Conservation (phyloP, 2,888 invertebrate genomes). For the Subacronicta megacephala region DNA sequence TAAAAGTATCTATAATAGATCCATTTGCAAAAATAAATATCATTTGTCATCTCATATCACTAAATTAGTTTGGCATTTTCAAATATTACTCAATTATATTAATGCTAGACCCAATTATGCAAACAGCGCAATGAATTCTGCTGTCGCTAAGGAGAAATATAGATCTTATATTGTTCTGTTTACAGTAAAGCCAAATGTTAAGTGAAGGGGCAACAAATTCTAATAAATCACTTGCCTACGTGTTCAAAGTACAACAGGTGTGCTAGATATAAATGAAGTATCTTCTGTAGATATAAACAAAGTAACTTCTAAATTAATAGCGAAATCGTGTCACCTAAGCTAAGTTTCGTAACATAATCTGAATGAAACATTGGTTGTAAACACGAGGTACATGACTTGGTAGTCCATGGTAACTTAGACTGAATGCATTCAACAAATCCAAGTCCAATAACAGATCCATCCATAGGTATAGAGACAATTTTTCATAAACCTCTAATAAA, state of each 20-base stretch:
- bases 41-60: not conserved
- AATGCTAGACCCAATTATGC: constrained; percentile 1
- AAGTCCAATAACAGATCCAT: not conserved
- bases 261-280: not conserved
- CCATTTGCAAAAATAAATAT: no score
- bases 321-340: constrained; percentile 1
- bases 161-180: constrained; percentile 15
- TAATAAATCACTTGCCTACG: constrained; percentile 45
- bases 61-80: constrained; percentile 11
- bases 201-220: constrained; percentile 60
- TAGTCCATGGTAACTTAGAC: no score
- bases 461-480: no score
- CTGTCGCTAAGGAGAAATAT: constrained; percentile 17
- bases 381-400: no score
- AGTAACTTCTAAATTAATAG: constrained; percentile 2
- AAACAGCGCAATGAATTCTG: constrained; percentile 3
- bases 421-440: no score
- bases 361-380: no score
- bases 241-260: constrained; percentile 16
- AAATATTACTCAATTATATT: constrained; percentile 4
- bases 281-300: constrained; percentile 2
- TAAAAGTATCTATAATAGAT: no score
- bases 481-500: no score
- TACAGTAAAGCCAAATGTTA: constrained; percentile 55
- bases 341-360: not conserved